Evolutionary conservation across 2,113 vertebrate species (phyloP).

Genomic region (Fulica atra): DNA sequence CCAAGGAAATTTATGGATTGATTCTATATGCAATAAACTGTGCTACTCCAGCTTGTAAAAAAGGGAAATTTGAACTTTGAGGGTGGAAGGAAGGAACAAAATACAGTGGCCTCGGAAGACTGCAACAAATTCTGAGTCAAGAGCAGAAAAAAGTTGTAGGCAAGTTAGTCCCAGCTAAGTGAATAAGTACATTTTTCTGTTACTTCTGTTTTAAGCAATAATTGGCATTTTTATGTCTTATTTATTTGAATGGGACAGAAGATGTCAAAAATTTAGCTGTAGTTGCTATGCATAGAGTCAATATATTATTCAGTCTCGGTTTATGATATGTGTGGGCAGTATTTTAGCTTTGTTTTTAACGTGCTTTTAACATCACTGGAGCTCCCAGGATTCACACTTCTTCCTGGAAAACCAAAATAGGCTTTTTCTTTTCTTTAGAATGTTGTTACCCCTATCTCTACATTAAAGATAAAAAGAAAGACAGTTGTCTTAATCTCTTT

Average conservation of each 20-base stretch:
- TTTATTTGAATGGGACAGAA: background rate
- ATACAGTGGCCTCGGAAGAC: background rate
- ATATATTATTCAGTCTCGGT: background rate
- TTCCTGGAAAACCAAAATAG: background rate
- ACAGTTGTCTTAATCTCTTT: background rate
- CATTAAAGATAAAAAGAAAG: background rate
- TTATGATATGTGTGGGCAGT: background rate
- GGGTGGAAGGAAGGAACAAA: background rate
- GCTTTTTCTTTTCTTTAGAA: background rate
- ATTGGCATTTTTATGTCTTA: background rate
- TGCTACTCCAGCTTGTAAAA: background rate
- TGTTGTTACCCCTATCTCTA: background rate
- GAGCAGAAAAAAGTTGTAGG: background rate
- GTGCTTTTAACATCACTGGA: background rate
- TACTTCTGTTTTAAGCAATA: background rate
- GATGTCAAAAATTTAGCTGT: background rate
- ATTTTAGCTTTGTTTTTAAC: conserved; percentile 1
- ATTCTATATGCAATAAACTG: background rate
- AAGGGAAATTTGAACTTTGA: background rate
- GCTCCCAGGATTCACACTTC: background rate
- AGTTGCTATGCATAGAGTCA: background rate
- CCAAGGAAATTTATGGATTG: background rate
- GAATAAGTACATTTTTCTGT: background rate
- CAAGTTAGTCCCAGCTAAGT: background rate
- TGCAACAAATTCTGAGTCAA: background rate